Conservation (phyloP, 2,797 vertebrate genomes). For the Graptemys geographica region DNA sequence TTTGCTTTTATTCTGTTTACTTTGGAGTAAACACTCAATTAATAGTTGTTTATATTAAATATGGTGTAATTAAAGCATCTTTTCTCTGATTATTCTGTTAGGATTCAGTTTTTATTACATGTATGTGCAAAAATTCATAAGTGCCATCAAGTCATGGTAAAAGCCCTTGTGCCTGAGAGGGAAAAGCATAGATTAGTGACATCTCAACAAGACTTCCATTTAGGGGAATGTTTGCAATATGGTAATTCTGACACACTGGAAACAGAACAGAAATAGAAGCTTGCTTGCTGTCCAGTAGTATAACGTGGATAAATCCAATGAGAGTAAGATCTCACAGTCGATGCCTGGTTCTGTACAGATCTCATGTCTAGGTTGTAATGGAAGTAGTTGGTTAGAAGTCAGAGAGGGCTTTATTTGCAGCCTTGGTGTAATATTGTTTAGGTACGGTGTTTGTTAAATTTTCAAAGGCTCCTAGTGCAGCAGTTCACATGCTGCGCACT, state of each 20-base stretch:
- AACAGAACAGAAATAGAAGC: fast-evolving
- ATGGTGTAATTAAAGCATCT: conserved; percentile 50
- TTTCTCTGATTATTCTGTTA: conserved; percentile 12
- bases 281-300: neutral
- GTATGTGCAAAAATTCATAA: neutral
- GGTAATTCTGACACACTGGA: neutral
- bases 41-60: conserved; percentile 28
- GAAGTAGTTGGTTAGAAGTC: neutral
- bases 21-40: conserved; percentile 5
- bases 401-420: neutral
- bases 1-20: conserved; percentile 39
- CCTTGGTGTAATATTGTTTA: neutral
- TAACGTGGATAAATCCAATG: neutral
- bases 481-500: too few species aligned
- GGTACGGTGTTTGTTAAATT: fast-evolving
- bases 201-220: neutral
- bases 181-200: neutral
- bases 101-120: neutral
- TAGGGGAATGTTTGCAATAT: neutral
- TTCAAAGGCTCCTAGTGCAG: fast-evolving
- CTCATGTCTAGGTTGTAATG: neutral
- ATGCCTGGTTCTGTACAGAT: neutral
- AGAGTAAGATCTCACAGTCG: neutral
- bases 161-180: neutral
- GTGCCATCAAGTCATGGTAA: neutral